A percentile compares a stretch with the other conserved stretches of the same genome.
phyloP scores from a whole-genome alignment of 2,797 vertebrate species.

The Falco biarmicus region DNA sequence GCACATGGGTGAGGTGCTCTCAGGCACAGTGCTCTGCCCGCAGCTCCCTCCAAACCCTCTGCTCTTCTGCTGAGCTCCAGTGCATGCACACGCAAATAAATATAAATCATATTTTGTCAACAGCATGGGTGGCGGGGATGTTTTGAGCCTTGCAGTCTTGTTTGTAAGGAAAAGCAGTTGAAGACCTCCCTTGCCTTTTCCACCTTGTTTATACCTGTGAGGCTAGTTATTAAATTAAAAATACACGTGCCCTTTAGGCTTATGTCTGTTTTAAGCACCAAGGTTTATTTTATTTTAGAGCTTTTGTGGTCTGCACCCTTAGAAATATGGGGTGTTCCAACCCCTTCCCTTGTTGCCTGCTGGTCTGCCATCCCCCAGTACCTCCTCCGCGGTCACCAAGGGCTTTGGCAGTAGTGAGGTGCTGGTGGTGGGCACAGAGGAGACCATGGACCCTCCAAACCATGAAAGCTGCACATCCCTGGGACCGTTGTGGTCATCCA shows the following conservation, averaged over 20 bases:
- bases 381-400: neutral
- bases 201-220: neutral
- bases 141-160: neutral
- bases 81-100: neutral
- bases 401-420: neutral
- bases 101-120: neutral
- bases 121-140: neutral
- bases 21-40: rapidly evolving
- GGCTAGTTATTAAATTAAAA: slow-evolving; percentile 4
- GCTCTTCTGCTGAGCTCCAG: neutral
- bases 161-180: neutral
- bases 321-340: neutral
- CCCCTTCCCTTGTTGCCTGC: neutral
- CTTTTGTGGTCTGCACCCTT: neutral
- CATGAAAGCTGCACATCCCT: neutral
- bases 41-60: neutral
- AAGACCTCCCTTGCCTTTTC: neutral
- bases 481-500: neutral
- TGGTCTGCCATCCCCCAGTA: neutral
- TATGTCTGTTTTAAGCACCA: neutral
- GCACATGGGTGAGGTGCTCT: neutral
- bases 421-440: neutral
- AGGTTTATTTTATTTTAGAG: neutral
- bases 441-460: neutral
- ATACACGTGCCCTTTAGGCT: neutral